Conservation (phyloP, 2,888 invertebrate species). For the Eupeodes luniger region DNA sequence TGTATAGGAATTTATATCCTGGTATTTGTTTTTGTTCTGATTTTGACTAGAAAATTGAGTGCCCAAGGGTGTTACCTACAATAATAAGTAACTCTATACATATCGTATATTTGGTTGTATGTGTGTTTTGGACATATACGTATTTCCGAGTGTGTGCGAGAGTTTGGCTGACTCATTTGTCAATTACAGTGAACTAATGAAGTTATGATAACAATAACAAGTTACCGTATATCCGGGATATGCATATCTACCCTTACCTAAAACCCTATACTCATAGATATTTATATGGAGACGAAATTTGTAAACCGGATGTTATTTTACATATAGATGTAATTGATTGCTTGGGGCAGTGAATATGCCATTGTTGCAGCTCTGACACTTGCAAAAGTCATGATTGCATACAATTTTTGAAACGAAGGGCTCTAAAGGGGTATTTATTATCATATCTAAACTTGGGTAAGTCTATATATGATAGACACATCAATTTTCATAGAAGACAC, state of each 20-base stretch:
- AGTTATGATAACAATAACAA: slow-evolving; percentile 74
- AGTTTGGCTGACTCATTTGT: slow-evolving; percentile 60
- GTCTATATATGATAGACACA: slow-evolving; percentile 3
- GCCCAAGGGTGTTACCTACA: slow-evolving; percentile 42
- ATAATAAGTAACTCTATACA: not conserved
- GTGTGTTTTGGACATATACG: not conserved
- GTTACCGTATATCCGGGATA: slow-evolving; percentile 29
- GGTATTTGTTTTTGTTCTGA: slow-evolving; percentile 57
- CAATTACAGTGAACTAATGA: slow-evolving; percentile 75
- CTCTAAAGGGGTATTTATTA: slow-evolving; percentile 15
- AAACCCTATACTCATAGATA: too few species aligned
- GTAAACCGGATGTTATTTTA: slow-evolving; percentile 12
- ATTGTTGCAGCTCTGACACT: slow-evolving; percentile 65
- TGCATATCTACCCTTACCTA: not conserved
- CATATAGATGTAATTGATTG: slow-evolving; percentile 53
- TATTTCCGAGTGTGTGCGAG: not conserved
- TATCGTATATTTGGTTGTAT: not conserved
- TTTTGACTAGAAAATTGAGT: slow-evolving; percentile 45
- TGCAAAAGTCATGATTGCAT: slow-evolving; percentile 50
- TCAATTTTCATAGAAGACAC: not conserved
- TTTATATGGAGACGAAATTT: not conserved
- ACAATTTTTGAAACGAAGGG: not conserved
- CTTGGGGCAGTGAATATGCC: slow-evolving; percentile 49
- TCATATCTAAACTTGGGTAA: not conserved
- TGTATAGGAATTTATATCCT: slow-evolving; percentile 50